Evolutionary conservation across 2,888 invertebrate species (phyloP).

Genomic region (Xestia xanthographa): DNA sequence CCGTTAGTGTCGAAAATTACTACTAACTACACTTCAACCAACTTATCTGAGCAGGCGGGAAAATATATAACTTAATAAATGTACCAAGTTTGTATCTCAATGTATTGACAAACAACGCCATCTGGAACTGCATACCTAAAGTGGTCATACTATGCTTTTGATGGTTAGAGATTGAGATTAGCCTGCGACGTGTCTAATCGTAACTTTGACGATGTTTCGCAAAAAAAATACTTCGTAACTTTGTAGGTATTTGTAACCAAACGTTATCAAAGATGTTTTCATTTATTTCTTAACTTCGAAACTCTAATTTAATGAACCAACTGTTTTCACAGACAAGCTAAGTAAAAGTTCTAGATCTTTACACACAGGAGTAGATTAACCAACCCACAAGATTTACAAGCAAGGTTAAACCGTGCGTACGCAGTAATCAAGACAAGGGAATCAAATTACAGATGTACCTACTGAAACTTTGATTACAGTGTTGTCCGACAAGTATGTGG

Average conservation of each 20-base stretch:
- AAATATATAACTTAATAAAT: too few relatives aligned
- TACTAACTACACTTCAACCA: too few relatives aligned
- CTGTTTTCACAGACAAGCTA: not conserved
- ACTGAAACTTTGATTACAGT: conserved; percentile 41
- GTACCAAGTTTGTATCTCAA: too few relatives aligned
- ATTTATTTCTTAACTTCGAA: not conserved
- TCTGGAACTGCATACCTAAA: too few relatives aligned
- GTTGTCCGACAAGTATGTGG: conserved; percentile 28
- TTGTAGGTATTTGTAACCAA: not conserved
- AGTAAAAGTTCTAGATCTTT: conserved; percentile 5
- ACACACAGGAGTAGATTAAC: conserved; percentile 26
- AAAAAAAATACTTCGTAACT: not conserved
- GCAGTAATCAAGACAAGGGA: conserved; percentile 36
- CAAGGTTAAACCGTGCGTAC: conserved; percentile 27
- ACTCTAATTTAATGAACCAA: not conserved
- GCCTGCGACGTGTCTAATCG: too few relatives aligned
- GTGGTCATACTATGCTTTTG: too few relatives aligned
- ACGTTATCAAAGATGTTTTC: not conserved
- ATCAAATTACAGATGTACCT: conserved; percentile 44
- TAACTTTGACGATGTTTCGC: not conserved
- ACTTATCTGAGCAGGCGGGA: too few relatives aligned
- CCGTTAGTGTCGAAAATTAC: not conserved
- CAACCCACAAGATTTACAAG: conserved; percentile 15
- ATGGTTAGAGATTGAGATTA: not conserved
- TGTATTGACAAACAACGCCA: too few relatives aligned